These are phyloP conservation scores for Drepana falcataria DNA, from an alignment of 2,888 invertebrate species.

Conservation along the genomic window DNA sequence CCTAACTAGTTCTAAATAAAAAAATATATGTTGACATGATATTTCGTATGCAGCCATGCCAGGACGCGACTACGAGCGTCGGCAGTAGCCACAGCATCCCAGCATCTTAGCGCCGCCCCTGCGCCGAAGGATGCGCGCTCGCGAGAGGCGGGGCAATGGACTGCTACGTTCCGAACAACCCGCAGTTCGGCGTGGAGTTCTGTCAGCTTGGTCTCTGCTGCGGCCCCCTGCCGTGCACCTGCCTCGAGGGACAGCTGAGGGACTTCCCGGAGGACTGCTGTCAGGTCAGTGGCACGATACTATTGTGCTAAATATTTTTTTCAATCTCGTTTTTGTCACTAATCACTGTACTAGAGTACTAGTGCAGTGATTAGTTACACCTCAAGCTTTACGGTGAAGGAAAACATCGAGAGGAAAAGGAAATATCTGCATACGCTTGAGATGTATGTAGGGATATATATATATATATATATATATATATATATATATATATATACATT, in stretches of 20 bases:
- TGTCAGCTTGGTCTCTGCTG: constrained; percentile 60
- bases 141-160: constrained; percentile 73
- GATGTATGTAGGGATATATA: too few species aligned
- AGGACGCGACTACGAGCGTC: constrained; percentile 50
- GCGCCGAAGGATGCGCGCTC: constrained; percentile 55
- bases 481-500: too few species aligned
- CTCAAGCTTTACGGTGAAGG: too few species aligned
- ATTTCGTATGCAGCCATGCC: constrained; percentile 42
- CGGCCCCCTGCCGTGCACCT: constrained; percentile 67
- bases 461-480: too few species aligned
- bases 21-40: too few species aligned
- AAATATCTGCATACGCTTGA: too few species aligned
- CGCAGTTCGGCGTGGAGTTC: constrained; percentile 79
- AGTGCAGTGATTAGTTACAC: too few species aligned
- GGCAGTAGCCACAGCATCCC: constrained; percentile 15
- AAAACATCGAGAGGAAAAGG: too few species aligned
- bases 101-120: constrained; percentile 46
- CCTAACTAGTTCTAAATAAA: too few species aligned
- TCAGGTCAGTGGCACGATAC: constrained; percentile 36
- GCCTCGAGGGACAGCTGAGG: constrained; percentile 49
- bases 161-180: constrained; percentile 83
- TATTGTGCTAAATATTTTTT: too few species aligned
- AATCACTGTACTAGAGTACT: too few species aligned
- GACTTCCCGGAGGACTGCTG: constrained; percentile 61
- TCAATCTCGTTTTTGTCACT: too few species aligned